phyloP scores from a whole-genome alignment of 2,113 vertebrate genomes.

The Tragelaphus imberbis region DNA sequence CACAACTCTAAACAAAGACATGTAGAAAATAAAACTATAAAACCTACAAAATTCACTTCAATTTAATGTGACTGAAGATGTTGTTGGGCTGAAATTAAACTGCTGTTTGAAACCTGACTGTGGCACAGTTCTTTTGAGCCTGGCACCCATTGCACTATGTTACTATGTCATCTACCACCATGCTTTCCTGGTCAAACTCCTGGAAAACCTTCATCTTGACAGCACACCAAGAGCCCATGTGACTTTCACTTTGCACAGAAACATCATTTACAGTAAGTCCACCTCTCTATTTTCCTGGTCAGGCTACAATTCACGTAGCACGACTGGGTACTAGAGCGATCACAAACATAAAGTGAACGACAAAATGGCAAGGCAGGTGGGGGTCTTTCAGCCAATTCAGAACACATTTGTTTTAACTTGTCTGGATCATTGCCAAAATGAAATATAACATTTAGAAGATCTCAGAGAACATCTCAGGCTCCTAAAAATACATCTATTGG shows the following conservation, averaged over 20 bases:
- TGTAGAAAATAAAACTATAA: slow-evolving; percentile 10
- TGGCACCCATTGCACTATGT: not conserved
- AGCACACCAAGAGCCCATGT: not conserved
- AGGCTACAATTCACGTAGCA: not conserved
- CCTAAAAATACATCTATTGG: not conserved
- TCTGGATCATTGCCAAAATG: not conserved
- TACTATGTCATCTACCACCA: not conserved
- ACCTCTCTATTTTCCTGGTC: not conserved
- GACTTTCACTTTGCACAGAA: not conserved
- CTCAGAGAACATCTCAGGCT: not conserved
- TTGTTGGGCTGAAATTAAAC: not conserved
- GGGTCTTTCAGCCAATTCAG: not conserved
- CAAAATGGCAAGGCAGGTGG: not conserved
- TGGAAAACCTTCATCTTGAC: not conserved
- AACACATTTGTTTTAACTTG: not conserved
- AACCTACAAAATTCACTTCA: not conserved
- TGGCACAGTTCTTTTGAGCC: not conserved
- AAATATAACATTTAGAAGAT: not conserved
- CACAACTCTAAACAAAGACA: slow-evolving; percentile 5
- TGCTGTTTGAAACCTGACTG: not conserved
- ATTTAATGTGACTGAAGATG: not conserved
- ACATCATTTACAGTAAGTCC: not conserved
- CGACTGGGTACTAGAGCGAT: not conserved
- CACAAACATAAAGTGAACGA: not conserved
- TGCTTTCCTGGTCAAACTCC: not conserved